Evolutionary conservation across 2,888 invertebrate species (phyloP), one percentile per base, ranked within the genome.

Genomic region (Ophion obscuratus): DNA sequence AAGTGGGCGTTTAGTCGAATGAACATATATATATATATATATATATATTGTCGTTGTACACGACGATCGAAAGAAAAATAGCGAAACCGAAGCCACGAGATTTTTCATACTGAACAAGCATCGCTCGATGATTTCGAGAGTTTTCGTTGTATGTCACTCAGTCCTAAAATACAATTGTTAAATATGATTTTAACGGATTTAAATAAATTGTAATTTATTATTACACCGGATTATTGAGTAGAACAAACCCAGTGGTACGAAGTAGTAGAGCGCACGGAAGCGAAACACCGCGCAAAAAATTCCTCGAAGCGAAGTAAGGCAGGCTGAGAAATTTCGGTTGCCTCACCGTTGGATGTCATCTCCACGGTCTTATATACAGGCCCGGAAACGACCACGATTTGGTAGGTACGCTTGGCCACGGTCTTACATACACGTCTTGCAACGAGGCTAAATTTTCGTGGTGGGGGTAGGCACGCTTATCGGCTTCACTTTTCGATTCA

Each of bases 191-290:
- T 90, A 91, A 92, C 90, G 81, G 88, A 90, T 88, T 88, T 87
- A 90, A 93, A 92, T 92, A 93, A 93, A 94, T 91, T 91, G 91
- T 93, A 93, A 94, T 93, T 94, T 94, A 93, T 94, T 93, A 92
- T 90, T 89, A 90, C 80, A 86, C 86, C 77, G 64, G 14, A 78
- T 87, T 88, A 83, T 87, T 88, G 36, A 82, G 85, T 77, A 70
- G 68, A 71, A 66, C 31, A 74, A 61, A 40, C 47, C 61, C 20
- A 36, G 24, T 27, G 20, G 66, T 31, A 78, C 66, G 61, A 68
- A 68, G 24, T 53, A 27, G 53, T 75, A 1, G 47, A 59, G 24
- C 14, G 57, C 44, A 64, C 7, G 20, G 11, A 64, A 36, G 20
- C 40, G 40, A 44, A 64, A 83, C 40, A n/a, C 61, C 44, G 17